These are phyloP conservation scores for Pygoscelis antarcticus DNA, from an alignment of 2,113 vertebrate species.

Conservation along the genomic window DNA sequence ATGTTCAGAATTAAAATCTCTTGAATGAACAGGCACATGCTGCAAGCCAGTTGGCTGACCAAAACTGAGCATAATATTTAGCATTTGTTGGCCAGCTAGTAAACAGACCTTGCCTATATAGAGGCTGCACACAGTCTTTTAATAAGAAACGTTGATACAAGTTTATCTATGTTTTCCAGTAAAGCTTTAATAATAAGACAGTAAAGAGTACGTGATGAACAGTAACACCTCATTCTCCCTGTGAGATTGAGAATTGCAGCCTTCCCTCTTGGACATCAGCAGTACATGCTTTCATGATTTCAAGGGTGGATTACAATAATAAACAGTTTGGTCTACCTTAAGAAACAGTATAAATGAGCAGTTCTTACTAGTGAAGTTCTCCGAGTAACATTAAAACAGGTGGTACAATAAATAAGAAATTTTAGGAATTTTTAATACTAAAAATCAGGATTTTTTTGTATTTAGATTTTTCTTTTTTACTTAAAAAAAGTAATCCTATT, in stretches of 20 bases:
- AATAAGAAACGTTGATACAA: not conserved
- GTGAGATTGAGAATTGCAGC: not conserved
- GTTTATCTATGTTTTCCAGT: not conserved
- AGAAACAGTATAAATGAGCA: too few relatives aligned
- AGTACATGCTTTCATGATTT: not conserved
- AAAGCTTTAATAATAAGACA: not conserved
- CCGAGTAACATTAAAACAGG: not conserved
- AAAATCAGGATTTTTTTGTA: not conserved
- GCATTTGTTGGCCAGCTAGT: not conserved
- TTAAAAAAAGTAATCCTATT: not conserved
- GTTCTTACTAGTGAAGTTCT: not conserved
- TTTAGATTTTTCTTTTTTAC: not conserved
- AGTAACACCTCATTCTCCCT: rapidly evolving
- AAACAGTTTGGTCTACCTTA: not conserved
- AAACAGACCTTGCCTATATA: not conserved
- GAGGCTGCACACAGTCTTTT: not conserved
- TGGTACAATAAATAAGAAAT: not conserved
- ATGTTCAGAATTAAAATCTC: not conserved
- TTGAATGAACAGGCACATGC: not conserved
- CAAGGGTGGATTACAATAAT: not conserved
- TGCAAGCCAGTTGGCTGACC: not conserved
- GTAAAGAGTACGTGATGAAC: not conserved
- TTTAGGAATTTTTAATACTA: not conserved
- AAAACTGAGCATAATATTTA: not conserved
- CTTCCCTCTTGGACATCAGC: not conserved